Conservation (phyloP, 2,888 invertebrate genomes). For the Capitulum mitella region DNA sequence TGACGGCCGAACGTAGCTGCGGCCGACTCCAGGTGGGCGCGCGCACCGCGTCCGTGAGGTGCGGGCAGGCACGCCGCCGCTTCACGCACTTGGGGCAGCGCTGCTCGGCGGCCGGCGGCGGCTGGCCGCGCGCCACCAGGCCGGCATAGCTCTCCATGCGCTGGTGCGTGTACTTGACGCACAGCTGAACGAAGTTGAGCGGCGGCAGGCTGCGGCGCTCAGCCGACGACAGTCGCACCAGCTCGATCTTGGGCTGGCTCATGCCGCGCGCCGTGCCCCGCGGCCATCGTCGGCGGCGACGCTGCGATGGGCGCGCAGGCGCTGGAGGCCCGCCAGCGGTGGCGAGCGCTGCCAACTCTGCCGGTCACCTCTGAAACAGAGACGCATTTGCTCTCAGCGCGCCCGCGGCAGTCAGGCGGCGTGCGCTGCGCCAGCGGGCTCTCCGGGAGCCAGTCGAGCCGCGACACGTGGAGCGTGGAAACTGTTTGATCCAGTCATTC, state of each 20-base stretch:
- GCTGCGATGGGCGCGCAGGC: too few species aligned
- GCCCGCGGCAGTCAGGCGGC: too few species aligned
- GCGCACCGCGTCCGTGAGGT: neutral
- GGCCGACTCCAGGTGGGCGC: neutral
- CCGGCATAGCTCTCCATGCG: constrained; percentile 12
- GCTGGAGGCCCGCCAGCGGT: neutral
- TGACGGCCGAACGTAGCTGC: neutral
- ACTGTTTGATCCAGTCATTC: too few species aligned
- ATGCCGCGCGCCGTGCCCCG: neutral
- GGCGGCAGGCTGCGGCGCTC: constrained; percentile 33
- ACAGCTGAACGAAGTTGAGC: constrained; percentile 34
- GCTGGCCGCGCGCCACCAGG: neutral
- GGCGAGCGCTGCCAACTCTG: neutral
- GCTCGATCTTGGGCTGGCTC: constrained; percentile 33
- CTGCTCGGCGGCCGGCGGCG: constrained; percentile 7
- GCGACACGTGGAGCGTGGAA: too few species aligned
- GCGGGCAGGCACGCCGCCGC: neutral
- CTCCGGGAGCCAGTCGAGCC: too few species aligned
- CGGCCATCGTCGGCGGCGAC: neutral
- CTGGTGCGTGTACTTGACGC: constrained; percentile 32
- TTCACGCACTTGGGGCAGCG: constrained; percentile 18
- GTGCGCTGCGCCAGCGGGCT: too few species aligned
- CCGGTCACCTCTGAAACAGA: neutral
- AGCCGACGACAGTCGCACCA: constrained; percentile 34
- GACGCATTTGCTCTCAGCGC: too few species aligned